Conservation (phyloP, 2,113 vertebrate genomes). For the Ardeotis arabs region DNA sequence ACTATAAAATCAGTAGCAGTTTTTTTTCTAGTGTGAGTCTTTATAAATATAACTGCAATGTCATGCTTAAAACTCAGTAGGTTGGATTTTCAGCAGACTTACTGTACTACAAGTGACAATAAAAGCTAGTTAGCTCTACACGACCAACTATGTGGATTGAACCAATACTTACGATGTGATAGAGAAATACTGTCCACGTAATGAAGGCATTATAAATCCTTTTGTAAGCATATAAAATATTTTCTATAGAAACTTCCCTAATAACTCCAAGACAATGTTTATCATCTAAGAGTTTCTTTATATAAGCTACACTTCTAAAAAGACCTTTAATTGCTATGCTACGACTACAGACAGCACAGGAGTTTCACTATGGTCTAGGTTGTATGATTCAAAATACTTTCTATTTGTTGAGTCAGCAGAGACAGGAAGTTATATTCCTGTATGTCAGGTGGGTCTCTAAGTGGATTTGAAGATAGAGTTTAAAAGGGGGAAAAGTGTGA, state of each 20-base stretch:
- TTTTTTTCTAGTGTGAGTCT: not conserved
- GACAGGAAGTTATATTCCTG: not conserved
- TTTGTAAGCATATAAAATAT: not conserved
- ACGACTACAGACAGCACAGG: rapidly evolving
- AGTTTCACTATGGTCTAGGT: not conserved
- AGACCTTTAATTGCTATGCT: not conserved
- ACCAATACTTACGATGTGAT: not conserved
- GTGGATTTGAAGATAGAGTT: not conserved
- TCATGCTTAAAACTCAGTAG: not conserved
- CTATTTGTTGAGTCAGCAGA: not conserved
- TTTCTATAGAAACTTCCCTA: not conserved
- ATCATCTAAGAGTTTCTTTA: not conserved
- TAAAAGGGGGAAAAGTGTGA: not conserved
- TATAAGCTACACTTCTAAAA: not conserved
- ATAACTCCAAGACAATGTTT: not conserved
- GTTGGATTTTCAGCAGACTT: not conserved
- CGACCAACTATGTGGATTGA: not conserved
- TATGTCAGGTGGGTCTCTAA: not conserved
- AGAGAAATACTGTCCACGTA: not conserved
- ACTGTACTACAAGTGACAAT: not conserved
- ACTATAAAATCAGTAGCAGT: not conserved
- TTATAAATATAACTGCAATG: not conserved
- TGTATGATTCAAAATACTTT: not conserved
- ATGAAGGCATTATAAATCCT: not conserved
- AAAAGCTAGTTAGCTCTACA: not conserved